Conservation (phyloP, 2,797 vertebrate species). For the Denticeps clupeoides region DNA sequence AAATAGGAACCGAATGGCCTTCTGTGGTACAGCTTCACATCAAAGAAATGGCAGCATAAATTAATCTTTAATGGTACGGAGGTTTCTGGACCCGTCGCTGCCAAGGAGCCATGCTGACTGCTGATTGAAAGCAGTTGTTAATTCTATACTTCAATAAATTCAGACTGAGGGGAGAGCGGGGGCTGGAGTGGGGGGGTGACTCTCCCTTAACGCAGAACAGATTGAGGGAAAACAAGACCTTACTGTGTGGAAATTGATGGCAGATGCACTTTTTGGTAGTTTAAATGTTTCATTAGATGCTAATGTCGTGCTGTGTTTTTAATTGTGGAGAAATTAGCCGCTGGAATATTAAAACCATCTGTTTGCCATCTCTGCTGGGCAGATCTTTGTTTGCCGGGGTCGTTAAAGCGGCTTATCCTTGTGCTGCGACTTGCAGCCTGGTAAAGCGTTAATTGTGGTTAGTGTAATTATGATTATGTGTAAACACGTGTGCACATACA, state of each 20-base stretch:
- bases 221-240: constrained; percentile 84
- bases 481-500: constrained; percentile 3
- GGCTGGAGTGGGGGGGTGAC: constrained; percentile 29
- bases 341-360: constrained; percentile 96
- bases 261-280: constrained; percentile 91
- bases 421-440: constrained; percentile 38
- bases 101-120: constrained; percentile 73
- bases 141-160: constrained; percentile 91
- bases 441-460: constrained; percentile 35
- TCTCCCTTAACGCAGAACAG: constrained; percentile 80
- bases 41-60: constrained; percentile 64
- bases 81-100: constrained; percentile 57
- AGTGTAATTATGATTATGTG: constrained; percentile 29
- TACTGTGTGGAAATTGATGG: constrained; percentile 88
- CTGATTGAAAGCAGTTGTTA: constrained; percentile 97
- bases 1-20: constrained; percentile 15
- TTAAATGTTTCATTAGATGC: constrained; percentile 98
- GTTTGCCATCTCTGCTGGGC: constrained; percentile 87
- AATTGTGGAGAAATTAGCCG: constrained; percentile 97
- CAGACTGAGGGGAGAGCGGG: constrained; percentile 52
- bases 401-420: constrained; percentile 44
- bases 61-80: constrained; percentile 65
- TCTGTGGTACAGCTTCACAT: constrained; percentile 41
- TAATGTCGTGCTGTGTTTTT: constrained; percentile 96
- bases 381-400: no score